Evolutionary conservation across 2,113 vertebrate genomes (phyloP).

Genomic region (Gnathonemus echidnorhynchus): DNA sequence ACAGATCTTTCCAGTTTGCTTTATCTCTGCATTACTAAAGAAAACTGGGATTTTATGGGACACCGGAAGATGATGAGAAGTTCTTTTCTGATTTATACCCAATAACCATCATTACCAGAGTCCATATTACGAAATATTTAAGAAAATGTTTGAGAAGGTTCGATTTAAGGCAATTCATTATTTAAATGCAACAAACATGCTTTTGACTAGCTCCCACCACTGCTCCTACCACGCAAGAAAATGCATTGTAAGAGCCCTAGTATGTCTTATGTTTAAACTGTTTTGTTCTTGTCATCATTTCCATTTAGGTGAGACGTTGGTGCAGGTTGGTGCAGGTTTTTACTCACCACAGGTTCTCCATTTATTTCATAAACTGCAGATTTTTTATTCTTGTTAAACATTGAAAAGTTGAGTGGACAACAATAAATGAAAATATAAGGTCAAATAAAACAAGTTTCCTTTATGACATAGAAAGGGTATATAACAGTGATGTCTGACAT

Average conservation of each 20-base stretch:
- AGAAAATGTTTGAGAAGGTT: background rate
- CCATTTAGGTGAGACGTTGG: background rate
- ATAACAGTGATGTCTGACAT: too few relatives aligned
- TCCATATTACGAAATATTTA: background rate
- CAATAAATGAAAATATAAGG: too few relatives aligned
- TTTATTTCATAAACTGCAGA: too few relatives aligned
- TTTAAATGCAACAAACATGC: background rate
- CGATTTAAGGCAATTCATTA: background rate
- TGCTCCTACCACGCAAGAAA: background rate
- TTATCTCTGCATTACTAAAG: background rate
- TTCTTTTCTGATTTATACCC: background rate
- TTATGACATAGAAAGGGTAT: too few relatives aligned
- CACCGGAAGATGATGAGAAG: background rate
- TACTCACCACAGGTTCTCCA: background rate
- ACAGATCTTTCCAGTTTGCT: background rate
- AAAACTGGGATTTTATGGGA: background rate
- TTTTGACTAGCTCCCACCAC: background rate
- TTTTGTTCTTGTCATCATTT: background rate
- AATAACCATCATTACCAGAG: background rate
- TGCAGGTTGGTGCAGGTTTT: background rate
- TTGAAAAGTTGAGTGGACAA: too few relatives aligned
- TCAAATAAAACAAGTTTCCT: too few relatives aligned
- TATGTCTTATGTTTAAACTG: background rate
- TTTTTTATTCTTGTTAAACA: too few relatives aligned
- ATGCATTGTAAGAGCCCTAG: background rate